These are phyloP conservation scores for Cladopsammia gracilis DNA, from an alignment of 64 coral and sea anemone genomes.

Conservation along the genomic window DNA sequence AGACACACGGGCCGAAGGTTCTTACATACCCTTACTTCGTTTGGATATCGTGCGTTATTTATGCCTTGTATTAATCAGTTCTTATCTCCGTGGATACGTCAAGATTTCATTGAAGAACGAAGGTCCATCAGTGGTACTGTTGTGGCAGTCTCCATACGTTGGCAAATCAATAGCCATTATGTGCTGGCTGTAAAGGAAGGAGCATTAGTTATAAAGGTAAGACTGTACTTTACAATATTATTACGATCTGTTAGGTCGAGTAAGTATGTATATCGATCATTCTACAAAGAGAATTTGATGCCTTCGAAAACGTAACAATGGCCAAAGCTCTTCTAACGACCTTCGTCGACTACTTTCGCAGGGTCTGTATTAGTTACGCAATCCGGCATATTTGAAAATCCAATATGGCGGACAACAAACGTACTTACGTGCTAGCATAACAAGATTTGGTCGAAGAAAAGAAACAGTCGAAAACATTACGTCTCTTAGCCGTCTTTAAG, in stretches of 20 bases:
- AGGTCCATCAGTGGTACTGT: not conserved
- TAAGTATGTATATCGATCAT: too few relatives aligned
- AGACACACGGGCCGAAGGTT: not conserved
- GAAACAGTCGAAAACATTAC: too few relatives aligned
- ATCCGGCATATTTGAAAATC: too few relatives aligned
- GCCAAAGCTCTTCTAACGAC: too few relatives aligned
- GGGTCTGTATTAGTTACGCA: too few relatives aligned
- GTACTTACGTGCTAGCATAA: too few relatives aligned
- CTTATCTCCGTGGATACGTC: not conserved
- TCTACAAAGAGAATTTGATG: too few relatives aligned
- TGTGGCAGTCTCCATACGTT: not conserved
- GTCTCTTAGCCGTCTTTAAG: too few relatives aligned
- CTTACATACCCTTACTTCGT: not conserved
- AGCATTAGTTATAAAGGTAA: not conserved
- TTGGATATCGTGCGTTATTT: not conserved
- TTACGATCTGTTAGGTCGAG: not conserved
- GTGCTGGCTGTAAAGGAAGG: constrained; percentile 6
- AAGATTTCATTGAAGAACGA: constrained; percentile 8
- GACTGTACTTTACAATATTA: not conserved
- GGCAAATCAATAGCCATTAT: not conserved
- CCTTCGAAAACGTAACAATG: too few relatives aligned
- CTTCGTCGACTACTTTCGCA: too few relatives aligned
- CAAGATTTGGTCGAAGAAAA: too few relatives aligned
- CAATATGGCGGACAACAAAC: too few relatives aligned
- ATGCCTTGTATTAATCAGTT: not conserved